Evolutionary conservation across 2,797 vertebrate species (phyloP).

Genomic region (Chelidonichthys spinosus): DNA sequence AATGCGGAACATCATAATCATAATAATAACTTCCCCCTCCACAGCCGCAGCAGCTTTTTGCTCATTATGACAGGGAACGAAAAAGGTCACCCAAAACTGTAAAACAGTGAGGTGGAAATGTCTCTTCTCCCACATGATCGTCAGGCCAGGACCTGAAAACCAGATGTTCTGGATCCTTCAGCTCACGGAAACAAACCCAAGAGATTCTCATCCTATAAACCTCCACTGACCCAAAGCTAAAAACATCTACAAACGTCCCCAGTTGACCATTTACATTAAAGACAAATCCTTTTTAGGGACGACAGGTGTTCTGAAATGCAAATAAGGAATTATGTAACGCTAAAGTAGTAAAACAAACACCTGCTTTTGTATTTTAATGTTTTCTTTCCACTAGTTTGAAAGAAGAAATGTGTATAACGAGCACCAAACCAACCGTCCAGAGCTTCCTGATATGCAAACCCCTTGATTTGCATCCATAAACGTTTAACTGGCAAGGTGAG

Average conservation of each 20-base stretch:
- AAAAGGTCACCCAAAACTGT: neutral
- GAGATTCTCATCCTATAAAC: neutral
- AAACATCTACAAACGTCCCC: too few species aligned
- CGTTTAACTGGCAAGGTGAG: neutral
- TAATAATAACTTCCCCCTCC: too few species aligned
- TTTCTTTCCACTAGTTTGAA: too few species aligned
- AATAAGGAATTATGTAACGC: too few species aligned
- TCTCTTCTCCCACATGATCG: neutral
- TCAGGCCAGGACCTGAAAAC: conserved; percentile 6
- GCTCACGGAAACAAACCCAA: neutral
- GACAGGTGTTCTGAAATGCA: too few species aligned
- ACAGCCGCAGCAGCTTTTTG: neutral
- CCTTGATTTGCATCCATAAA: conserved; percentile 23
- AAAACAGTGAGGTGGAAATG: neutral
- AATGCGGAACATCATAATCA: too few species aligned
- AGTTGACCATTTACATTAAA: too few species aligned
- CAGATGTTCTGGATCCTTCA: conserved; percentile 19
- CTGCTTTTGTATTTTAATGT: too few species aligned
- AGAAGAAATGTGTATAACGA: neutral
- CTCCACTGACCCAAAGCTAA: too few species aligned
- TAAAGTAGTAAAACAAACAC: too few species aligned
- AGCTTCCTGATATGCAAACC: neutral
- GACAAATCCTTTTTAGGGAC: too few species aligned
- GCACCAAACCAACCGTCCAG: neutral
- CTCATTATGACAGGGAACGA: neutral